Evolutionary conservation across 2,888 invertebrate genomes (phyloP), one percentile per base, ranked within the genome.

Genomic region (Cephus rjabovi): DNA sequence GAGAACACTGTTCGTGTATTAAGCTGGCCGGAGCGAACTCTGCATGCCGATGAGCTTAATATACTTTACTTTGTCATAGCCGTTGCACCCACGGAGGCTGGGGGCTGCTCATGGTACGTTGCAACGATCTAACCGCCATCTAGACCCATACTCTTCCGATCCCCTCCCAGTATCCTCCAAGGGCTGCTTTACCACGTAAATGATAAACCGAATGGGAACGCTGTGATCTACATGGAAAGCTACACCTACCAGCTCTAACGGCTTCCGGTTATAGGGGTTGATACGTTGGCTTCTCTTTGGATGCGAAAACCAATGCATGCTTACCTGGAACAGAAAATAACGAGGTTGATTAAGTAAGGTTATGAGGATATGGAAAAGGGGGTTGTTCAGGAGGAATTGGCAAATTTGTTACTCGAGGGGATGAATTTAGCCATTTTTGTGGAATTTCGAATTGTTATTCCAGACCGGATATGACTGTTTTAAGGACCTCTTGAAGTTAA

Each of bases 21-120:
- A 89, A 89, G 87, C 87, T 85, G 85, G 84, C 83, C 83, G 82
- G 84, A 83, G 86, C 87, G 85, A 85, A 86, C 87, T 86, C 87
- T 88, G 90, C 88, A 89, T 89, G 87, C 87, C 89, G 88, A 89
- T 89, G 89, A 89, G 89, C 87, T 89, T 89, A 88, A 89, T 89
- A 88, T 87, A 89, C 88, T 88, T 89, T 89, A 87, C 87, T 88
- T 88, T 87, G 85, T 87, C 90, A 89, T 86, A 85, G 85, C 82
- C 82, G 79, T 80, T 83, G 69, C 40, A 33, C 35, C 69, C 40
- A 34, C 78, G 1, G 23, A 23, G 23, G 9, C 56, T 56, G 23
- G 56, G 9, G 56, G 56, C 23, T 56, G 56, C 56, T 56, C 56
- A 0, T 56, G 56, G 15, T 56, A 56, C 23, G 56, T 23, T 56